Base-by-base conservation (phyloP, 2,888 invertebrate species). In the Noctua comes region DNA sequence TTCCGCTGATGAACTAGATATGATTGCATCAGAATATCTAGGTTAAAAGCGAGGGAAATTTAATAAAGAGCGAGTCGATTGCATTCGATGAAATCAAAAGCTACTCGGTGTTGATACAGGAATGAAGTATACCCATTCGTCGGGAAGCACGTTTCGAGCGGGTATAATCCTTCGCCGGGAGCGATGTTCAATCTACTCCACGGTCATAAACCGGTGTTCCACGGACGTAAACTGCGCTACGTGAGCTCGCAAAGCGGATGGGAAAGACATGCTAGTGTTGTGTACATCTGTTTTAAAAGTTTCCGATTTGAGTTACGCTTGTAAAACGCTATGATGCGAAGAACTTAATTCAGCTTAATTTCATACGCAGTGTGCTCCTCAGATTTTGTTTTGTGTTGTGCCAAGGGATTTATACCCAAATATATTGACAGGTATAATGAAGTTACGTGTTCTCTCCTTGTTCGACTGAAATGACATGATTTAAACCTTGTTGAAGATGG, bases 121-220 rank as follows among this genome's bases (percentile, higher is more conserved):
- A 88, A 89, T 90, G 90, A 90, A 89, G 90, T 89, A 89, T 82
- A 88, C 78, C 82, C 81, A 88, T 89, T 88, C 86, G 88, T 84
- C 79, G 79, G 82, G 74, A 84, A 88, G 91, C 93, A 93, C 93
- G 93, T 93, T 88, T 85, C 86, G 81, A 82, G 80, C 88, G 90
- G 80, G 87, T 88, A 91, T 93, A 93, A 93, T 93, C 92, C 93
- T 92, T 91, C 89, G 91, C 89, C 88, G 86, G 87, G 88, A 91
- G 91, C 91, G 90, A 88, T 91, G 93, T 93, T 93, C 93, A 93
- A 94, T 94, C 93, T 93, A 92, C 92, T 92, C 92, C 87, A 84
- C 88, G 91, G 91, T 92, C 93, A 92, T 93, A 94, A 94, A 93
- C 92, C 92, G 91, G 90, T 92, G 92, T 91, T 90, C 92, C 87